A percentile compares a stretch with the other conserved stretches of the same genome.
phyloP scores from a whole-genome alignment of 2,888 invertebrate species.

The Limnephilus lunatus region DNA sequence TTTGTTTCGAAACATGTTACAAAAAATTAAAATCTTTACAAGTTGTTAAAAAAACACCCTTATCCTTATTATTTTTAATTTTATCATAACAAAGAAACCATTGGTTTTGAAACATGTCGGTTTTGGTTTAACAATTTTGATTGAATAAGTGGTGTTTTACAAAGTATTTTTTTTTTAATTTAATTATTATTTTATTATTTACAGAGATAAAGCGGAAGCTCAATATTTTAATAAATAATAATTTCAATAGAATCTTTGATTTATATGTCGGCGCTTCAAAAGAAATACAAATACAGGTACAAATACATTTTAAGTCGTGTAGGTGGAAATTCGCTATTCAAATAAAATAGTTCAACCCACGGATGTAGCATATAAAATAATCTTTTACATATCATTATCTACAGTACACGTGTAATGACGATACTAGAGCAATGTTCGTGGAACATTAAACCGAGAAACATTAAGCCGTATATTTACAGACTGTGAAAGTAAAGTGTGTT shows the following conservation, averaged over 20 bases:
- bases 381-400: neutral
- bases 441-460: conserved; percentile 8
- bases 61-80: no score
- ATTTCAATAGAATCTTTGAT: neutral
- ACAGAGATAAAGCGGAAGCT: no score
- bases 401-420: neutral
- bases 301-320: neutral
- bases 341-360: neutral
- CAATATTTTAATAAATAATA: no score
- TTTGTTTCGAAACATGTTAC: no score
- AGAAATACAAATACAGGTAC: neutral
- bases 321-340: neutral
- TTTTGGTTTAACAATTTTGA: no score
- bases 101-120: no score
- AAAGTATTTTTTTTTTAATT: no score
- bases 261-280: neutral
- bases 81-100: no score
- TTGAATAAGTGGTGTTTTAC: no score
- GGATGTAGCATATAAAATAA: neutral
- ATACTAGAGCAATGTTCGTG: neutral
- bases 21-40: no score
- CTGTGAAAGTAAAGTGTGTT: neutral
- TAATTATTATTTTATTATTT: no score
- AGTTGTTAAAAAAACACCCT: no score
- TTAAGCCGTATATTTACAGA: neutral